These are phyloP conservation scores for Tridacna gigas DNA, from an alignment of 2,888 invertebrate genomes.

Conservation along the genomic window DNA sequence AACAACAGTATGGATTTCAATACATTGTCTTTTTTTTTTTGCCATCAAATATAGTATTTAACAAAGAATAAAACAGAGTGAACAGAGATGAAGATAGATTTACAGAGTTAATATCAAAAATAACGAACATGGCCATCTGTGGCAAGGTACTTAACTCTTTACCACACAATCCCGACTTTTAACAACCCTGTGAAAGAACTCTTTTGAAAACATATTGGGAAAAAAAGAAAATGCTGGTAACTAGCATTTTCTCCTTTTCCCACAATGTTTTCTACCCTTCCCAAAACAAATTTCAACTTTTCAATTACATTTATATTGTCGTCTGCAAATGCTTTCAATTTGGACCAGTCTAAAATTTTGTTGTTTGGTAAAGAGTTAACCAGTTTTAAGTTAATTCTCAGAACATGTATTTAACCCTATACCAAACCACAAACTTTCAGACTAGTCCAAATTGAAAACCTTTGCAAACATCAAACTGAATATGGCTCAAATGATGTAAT, in stretches of 20 bases:
- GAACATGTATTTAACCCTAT: too few relatives aligned
- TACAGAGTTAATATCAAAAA: background rate
- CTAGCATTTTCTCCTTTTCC: background rate
- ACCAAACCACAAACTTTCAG: too few relatives aligned
- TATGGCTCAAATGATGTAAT: too few relatives aligned
- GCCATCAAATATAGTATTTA: conserved; percentile 30
- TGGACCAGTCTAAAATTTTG: too few relatives aligned
- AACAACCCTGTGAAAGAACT: background rate
- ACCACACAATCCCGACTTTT: background rate
- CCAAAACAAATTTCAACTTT: too few relatives aligned
- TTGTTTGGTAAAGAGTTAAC: too few relatives aligned
- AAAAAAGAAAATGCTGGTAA: background rate
- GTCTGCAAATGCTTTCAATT: too few relatives aligned
- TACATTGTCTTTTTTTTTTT: conserved; percentile 17
- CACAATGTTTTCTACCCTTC: background rate
- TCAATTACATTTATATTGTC: too few relatives aligned
- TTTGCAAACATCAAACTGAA: too few relatives aligned
- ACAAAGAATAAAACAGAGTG: conserved; percentile 26
- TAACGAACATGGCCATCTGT: background rate
- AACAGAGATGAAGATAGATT: conserved; percentile 3
- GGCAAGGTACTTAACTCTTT: background rate
- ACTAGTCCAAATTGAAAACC: too few relatives aligned
- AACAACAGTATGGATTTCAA: conserved; percentile 21
- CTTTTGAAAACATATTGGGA: background rate
- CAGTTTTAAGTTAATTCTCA: too few relatives aligned